phyloP scores from a whole-genome alignment of 2,113 vertebrate species.

The Sitta europaea region DNA sequence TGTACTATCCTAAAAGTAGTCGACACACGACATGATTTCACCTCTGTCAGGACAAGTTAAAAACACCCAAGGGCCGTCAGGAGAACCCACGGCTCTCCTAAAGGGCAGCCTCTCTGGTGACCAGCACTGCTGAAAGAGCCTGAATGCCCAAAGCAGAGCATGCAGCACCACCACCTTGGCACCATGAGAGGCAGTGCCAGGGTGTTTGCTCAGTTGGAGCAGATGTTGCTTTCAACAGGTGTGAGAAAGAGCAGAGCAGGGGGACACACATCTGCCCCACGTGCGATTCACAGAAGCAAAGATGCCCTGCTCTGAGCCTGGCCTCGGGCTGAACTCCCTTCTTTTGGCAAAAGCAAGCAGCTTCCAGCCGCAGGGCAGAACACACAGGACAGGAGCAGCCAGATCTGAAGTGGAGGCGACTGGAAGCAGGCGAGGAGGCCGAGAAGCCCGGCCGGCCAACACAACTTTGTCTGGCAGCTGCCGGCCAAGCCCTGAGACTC shows the following conservation, averaged over 20 bases:
- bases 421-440: background rate
- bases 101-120: fast-evolving
- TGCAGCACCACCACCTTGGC: fast-evolving
- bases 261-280: background rate
- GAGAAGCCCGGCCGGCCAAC: background rate
- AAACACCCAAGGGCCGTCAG: background rate
- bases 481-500: background rate
- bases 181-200: fast-evolving
- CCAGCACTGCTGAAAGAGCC: fast-evolving
- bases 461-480: background rate
- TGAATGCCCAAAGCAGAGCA: background rate
- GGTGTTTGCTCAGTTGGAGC: background rate
- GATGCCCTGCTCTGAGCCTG: background rate
- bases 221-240: background rate
- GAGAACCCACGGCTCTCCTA: background rate
- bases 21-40: background rate
- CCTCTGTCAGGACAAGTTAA: background rate
- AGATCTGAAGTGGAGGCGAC: background rate
- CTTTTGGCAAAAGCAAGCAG: background rate
- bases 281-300: background rate
- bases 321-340: background rate
- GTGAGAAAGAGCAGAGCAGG: background rate
- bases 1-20: background rate
- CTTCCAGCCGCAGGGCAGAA: background rate
- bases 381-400: background rate